Conservation (phyloP, 2,113 vertebrate genomes). For the Rana temporaria region DNA sequence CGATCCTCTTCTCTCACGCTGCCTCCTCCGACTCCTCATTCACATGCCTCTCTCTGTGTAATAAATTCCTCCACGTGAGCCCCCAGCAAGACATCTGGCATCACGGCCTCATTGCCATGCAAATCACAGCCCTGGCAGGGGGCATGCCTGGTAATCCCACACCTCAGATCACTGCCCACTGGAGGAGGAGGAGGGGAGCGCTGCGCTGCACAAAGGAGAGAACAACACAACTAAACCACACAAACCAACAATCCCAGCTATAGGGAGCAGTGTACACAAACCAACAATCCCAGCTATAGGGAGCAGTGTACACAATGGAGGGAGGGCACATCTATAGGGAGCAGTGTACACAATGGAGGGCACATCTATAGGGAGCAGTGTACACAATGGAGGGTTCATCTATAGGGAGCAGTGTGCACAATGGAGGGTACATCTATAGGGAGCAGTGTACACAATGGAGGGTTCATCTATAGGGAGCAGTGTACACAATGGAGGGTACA, state of each 20-base stretch:
- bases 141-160: conserved; percentile 40
- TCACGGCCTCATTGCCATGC: conserved; percentile 48
- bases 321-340: too few relatives aligned
- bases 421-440: too few relatives aligned
- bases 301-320: background rate
- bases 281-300: background rate
- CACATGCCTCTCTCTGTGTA: conserved; percentile 25
- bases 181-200: background rate
- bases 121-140: conserved; percentile 45
- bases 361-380: too few relatives aligned
- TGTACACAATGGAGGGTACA: too few relatives aligned
- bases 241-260: background rate
- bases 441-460: too few relatives aligned
- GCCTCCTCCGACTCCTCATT: background rate
- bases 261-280: background rate
- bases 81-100: conserved; percentile 48
- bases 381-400: too few relatives aligned
- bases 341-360: too few relatives aligned
- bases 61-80: conserved; percentile 38
- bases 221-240: background rate
- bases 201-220: conserved; percentile 23
- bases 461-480: too few relatives aligned
- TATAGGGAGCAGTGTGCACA: too few relatives aligned
- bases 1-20: background rate
- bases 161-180: conserved; percentile 34